Percentiles rank a stretch among this genome's conserved stretches.
Evolutionary conservation across 2,113 vertebrate species (phyloP).

Genomic region (Scalopus aquaticus): DNA sequence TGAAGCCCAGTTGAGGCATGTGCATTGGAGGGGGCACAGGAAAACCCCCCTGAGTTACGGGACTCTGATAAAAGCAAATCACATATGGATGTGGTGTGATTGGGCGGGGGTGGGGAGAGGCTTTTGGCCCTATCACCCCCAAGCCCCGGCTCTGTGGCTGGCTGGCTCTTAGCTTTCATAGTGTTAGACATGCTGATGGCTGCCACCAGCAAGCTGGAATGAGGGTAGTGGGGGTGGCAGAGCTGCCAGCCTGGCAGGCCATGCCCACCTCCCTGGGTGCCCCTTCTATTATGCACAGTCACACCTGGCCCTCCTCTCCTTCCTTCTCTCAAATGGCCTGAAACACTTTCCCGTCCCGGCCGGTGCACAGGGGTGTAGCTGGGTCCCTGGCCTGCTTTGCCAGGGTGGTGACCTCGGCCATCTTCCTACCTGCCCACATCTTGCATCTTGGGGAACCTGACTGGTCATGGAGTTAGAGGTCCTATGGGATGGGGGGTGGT

Average conservation of each 20-base stretch:
- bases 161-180: conserved; percentile 24
- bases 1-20: not conserved
- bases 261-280: not conserved
- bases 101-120: not conserved
- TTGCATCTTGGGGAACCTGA: not conserved
- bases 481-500: not conserved
- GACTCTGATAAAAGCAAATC: not conserved
- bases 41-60: not conserved
- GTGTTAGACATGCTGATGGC: conserved; percentile 9
- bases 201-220: conserved; percentile 51
- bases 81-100: not conserved
- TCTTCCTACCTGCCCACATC: not conserved
- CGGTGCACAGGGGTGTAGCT: not conserved
- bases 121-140: not conserved
- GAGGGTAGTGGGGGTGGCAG: not conserved
- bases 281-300: conserved; percentile 30
- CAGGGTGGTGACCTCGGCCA: not conserved
- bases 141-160: not conserved
- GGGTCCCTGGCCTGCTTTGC: not conserved
- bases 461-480: not conserved
- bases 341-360: not conserved
- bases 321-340: not conserved
- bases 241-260: not conserved
- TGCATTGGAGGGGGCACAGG: not conserved
- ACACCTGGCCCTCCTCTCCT: not conserved